phyloP scores from a whole-genome alignment of 2,113 vertebrate genomes.

The Gasterosteus aculeatus region DNA sequence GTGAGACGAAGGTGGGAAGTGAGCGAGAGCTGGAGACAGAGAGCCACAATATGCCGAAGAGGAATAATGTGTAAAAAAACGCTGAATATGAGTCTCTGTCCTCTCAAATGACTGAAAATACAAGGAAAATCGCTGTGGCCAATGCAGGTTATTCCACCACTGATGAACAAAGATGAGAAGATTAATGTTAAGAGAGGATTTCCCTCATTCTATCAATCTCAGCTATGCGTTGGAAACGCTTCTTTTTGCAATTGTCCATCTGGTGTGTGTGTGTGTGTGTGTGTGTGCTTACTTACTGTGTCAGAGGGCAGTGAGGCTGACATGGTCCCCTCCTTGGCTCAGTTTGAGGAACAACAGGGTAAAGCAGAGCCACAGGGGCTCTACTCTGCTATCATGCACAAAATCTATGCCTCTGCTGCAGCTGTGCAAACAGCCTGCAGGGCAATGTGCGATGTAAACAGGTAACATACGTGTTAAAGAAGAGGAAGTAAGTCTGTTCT shows the following conservation, averaged over 20 bases:
- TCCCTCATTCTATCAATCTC: conserved; percentile 39
- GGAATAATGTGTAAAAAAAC: background rate
- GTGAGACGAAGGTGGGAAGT: background rate
- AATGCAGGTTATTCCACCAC: conserved; percentile 27
- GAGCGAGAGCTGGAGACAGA: background rate
- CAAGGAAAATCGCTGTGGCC: conserved; percentile 16
- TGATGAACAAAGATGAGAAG: conserved; percentile 29
- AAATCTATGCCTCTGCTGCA: conserved; percentile 39
- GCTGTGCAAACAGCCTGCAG: conserved; percentile 56
- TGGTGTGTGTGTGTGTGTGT: conserved; percentile 27
- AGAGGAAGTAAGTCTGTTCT: background rate
- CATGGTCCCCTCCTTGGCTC: conserved; percentile 33
- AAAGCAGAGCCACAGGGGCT: conserved; percentile 40
- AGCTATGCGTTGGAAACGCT: conserved; percentile 17
- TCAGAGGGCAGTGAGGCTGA: conserved; percentile 38
- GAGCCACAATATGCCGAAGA: background rate
- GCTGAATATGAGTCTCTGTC: conserved; percentile 1
- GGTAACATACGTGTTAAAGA: background rate
- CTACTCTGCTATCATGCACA: conserved; percentile 31
- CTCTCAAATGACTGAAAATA: conserved; percentile 9
- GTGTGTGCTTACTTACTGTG: conserved; percentile 18
- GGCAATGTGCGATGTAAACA: conserved; percentile 5
- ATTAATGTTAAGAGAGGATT: conserved; percentile 46
- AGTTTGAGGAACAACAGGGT: conserved; percentile 56
- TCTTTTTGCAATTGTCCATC: conserved; percentile 50